Percentiles rank a stretch among this genome's conserved stretches.
These are phyloP conservation scores for Saturnia pavonia DNA, from an alignment of 2,888 invertebrate species.

Conservation along the genomic window DNA sequence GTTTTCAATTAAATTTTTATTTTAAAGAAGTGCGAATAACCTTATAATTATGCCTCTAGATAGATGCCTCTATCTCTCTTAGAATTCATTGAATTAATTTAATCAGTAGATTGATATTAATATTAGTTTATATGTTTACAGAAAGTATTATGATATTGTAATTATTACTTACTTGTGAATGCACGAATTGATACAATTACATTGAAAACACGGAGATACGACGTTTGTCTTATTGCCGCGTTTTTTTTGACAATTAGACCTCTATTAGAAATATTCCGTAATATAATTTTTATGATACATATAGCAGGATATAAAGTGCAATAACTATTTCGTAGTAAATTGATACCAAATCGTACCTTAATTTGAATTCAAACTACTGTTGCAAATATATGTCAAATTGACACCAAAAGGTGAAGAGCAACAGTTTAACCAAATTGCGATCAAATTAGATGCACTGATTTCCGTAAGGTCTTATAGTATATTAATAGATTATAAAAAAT, in stretches of 20 bases:
- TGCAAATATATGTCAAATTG: too few relatives aligned
- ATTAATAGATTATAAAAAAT: too few relatives aligned
- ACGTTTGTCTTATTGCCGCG: conserved; percentile 32
- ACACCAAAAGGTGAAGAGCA: too few relatives aligned
- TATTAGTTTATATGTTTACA: neutral
- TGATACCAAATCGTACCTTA: too few relatives aligned
- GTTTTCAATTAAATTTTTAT: conserved; percentile 53
- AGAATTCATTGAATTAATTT: neutral
- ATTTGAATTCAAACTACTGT: too few relatives aligned
- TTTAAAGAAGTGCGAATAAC: conserved; percentile 21
- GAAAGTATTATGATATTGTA: neutral
- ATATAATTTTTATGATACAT: conserved; percentile 71
- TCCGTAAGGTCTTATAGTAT: too few relatives aligned
- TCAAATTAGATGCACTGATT: too few relatives aligned
- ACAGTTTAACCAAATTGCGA: too few relatives aligned
- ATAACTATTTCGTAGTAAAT: too few relatives aligned
- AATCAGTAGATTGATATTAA: neutral
- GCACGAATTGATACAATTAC: neutral
- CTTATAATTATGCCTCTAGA: neutral
- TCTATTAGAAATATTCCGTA: conserved; percentile 62
- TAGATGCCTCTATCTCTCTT: neutral
- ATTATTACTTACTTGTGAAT: neutral
- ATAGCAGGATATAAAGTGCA: too few relatives aligned
- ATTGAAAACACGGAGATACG: too few relatives aligned
- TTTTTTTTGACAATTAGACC: conserved; percentile 69